Base-by-base conservation (phyloP, 1,140 invertebrate species). In the Drosophila suzukii region DNA sequence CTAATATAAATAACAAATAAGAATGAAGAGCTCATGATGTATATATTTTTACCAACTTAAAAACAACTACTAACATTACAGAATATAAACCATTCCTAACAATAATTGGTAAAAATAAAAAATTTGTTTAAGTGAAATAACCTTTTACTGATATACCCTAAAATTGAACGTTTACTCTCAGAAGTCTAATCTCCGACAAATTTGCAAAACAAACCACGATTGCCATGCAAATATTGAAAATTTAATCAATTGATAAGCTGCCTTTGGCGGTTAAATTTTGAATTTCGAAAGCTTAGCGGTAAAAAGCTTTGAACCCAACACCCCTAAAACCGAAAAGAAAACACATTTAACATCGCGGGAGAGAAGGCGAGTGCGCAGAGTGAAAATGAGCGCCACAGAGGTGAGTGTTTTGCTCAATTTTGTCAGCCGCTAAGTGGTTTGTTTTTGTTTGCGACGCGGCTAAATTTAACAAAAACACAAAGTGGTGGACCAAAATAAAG, bases 311-410 rank as follows among this genome's bases (percentile, higher is more conserved):
- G 24, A n/a, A 13, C 2, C 0, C n/a, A 56, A 27, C 20, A 27
- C 63, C 63, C 24, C 30, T 27, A n/a, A 17, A 47, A 50, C 12
- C 11, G 27, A 39, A 3, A 4, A 13, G 20, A 41, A 38, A 27
- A 41, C 6, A 43, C 10, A 44, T 27, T 56, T 24, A 43, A 49
- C 43, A 46, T 38, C 56, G 36, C 24, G 17, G 17, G 53, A 65
- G 62, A 32, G n/a, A n/a, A 24, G 30, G n/a, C 38, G 49, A 71
- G 43, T 68, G 71, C 75, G 55, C 70, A 75, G 27, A 53, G 11
- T 38, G 6, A 53, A 72, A 67, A 83, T 83, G 81, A 84, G 81
- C 57, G 65, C 38, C 27, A n/a, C 55, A n/a, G 76, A 76, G 81
- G 81, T 83, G 50, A 84, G 66, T 72, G 46, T 24, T 36, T 36